Base-by-base conservation (phyloP, 1,140 invertebrate species). In the Cydia pomonella region DNA sequence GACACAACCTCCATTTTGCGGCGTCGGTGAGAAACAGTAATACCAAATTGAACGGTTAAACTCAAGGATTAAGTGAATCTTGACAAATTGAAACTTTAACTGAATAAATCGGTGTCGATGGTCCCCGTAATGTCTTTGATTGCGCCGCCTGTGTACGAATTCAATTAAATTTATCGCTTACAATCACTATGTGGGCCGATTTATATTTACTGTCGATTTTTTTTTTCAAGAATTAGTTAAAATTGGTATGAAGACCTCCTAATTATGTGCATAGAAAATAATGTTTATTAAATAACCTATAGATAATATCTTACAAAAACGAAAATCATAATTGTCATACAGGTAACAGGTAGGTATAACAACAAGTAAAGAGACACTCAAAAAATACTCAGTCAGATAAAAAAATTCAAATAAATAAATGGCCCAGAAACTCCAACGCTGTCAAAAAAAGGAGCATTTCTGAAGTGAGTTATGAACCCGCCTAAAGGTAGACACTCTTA, bases 61-160 rank as follows among this genome's bases (percentile, higher is more conserved):
- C 13, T 69, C 64, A 3, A n/a, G 33, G 13, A 69, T 69, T 69
- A 69, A 69, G 41, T 41, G 64, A 69, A 69, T 33, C 64, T 38
- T 69, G 64, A 69, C 64, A 69, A 41, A 69, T 69, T 23, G 21
- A 59, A 59, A 59, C 53, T 59, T 23, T 59, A 59, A 59, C 21
- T 59, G 9, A 23, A 69, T 69, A 29, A 69, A 69, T 69, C n/a
- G 27, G n/a, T 4, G 12, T 69, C 64, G 29, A 69, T 69, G 27
- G 29, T 33, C 64, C 29, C 33, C n/a, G 64, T 69, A 69, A 69
- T 69, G 27, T 41, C 64, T 69, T 69, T 69, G 64, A 69, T 18
- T 0, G 33, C 33, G 29, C 64, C 64, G 64, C 53, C 53, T 12
- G 50, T 23, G 53, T 23, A 23, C 53, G 53, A 18, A 3, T 59